These are phyloP conservation scores for Athalia cordata DNA, from an alignment of 2,888 invertebrate species.

Conservation along the genomic window DNA sequence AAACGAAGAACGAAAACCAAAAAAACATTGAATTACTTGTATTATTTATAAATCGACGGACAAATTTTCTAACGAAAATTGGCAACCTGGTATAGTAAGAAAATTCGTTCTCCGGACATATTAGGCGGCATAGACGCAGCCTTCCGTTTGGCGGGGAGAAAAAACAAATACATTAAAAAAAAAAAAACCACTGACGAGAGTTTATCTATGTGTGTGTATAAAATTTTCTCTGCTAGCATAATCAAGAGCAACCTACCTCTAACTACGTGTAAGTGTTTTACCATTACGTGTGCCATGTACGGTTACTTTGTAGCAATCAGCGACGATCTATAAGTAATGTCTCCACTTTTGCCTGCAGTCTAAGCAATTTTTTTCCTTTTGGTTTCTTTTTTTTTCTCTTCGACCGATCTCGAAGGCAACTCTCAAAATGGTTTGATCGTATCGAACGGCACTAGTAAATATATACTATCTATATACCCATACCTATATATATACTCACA, in stretches of 20 bases:
- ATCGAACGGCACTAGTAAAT: neutral
- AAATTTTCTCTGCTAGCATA: no score
- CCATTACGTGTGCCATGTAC: no score
- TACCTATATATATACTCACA: slow-evolving; percentile 3
- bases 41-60: no score
- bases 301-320: no score
- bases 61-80: neutral
- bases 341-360: no score
- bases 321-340: no score
- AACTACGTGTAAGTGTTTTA: no score
- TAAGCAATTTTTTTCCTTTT: neutral
- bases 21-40: no score
- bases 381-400: neutral
- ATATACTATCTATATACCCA: no score
- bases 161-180: slow-evolving; percentile 2
- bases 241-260: no score
- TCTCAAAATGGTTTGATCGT: slow-evolving; percentile 20
- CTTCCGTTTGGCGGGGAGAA: neutral
- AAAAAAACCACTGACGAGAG: neutral
- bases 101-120: slow-evolving; percentile 10
- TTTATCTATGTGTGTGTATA: no score
- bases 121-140: neutral
- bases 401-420: slow-evolving; percentile 17
- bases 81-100: slow-evolving; percentile 8
- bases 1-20: no score